A percentile compares a stretch with the other conserved stretches of the same genome.
Conservation (phyloP, 2,888 invertebrate genomes). For the Drosophila mimetica region DNA sequence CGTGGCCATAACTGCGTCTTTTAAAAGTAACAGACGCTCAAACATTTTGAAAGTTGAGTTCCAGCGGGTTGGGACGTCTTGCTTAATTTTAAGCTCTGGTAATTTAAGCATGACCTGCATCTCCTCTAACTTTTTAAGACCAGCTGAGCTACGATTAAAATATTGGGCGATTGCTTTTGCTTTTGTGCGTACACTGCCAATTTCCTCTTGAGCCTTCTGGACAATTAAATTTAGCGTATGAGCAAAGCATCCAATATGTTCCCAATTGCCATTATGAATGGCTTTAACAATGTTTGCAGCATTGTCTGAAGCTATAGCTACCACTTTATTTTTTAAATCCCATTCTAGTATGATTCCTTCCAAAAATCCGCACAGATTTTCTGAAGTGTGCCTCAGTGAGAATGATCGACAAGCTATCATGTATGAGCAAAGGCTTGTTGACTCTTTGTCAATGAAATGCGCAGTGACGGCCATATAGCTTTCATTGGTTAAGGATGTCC, state of each 20-base stretch:
- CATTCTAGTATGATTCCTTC: too few species aligned
- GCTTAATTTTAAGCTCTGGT: conserved; percentile 9
- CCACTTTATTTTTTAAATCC: too few species aligned
- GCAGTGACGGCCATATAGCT: conserved; percentile 12
- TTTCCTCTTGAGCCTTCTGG: conserved; percentile 5
- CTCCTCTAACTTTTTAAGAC: conserved; percentile 1
- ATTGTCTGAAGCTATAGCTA: too few species aligned
- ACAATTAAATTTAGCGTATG: too few species aligned
- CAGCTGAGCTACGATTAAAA: conserved; percentile 13
- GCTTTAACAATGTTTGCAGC: too few species aligned
- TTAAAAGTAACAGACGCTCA: conserved; percentile 11
- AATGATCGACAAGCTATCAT: too few species aligned
- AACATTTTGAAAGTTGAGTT: conserved; percentile 28
- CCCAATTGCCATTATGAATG: too few species aligned
- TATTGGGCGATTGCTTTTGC: conserved; percentile 15
- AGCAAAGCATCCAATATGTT: too few species aligned
- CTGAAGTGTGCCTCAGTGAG: too few species aligned
- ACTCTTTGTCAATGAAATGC: conserved; percentile 15
- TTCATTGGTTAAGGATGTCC: conserved; percentile 10
- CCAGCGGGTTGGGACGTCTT: conserved; percentile 16
- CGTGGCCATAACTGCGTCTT: conserved; percentile 21
- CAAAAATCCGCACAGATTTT: too few species aligned
- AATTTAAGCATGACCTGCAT: conserved; percentile 9
- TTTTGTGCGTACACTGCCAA: conserved; percentile 7
- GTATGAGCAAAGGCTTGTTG: too few species aligned